Conservation (phyloP, 1,140 invertebrate species). For the Neuroterus valhalla region DNA sequence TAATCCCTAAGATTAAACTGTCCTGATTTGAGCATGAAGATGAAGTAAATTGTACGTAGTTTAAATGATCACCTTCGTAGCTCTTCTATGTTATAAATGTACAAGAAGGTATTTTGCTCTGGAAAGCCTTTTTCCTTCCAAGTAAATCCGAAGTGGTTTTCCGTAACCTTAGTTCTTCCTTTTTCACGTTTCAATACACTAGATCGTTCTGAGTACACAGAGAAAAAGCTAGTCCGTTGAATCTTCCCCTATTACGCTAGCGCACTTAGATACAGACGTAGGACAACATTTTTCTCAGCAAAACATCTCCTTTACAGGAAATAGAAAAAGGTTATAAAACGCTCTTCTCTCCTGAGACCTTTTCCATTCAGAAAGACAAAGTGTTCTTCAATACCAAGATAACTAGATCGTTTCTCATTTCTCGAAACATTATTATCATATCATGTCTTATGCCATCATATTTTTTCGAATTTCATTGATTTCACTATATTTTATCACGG, state of each 20-base stretch:
- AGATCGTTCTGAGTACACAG: constrained; percentile 47
- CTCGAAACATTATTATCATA: neutral
- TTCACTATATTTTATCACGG: neutral
- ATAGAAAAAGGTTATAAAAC: constrained; percentile 30
- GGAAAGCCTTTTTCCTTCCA: neutral
- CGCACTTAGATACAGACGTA: constrained; percentile 40
- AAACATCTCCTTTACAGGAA: constrained; percentile 31
- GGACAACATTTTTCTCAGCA: constrained; percentile 28
- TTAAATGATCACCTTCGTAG: neutral
- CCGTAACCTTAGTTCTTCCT: constrained; percentile 43
- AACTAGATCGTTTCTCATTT: constrained; percentile 21
- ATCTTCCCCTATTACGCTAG: constrained; percentile 53
- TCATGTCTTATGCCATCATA: neutral
- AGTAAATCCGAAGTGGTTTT: constrained; percentile 28
- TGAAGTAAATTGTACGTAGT: neutral
- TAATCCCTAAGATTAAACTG: neutral
- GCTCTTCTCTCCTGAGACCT: constrained; percentile 2
- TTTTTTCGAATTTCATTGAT: neutral
- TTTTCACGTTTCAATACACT: constrained; percentile 44
- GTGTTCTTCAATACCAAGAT: constrained; percentile 19
- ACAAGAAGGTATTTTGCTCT: constrained; percentile 2
- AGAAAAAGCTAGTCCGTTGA: constrained; percentile 46
- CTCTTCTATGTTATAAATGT: neutral
- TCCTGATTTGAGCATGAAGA: neutral
- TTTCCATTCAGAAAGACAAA: constrained; percentile 26